Evolutionary conservation across 2,113 vertebrate species (phyloP), one percentile per base, ranked within the genome.

Genomic region (Lathamus discolor): DNA sequence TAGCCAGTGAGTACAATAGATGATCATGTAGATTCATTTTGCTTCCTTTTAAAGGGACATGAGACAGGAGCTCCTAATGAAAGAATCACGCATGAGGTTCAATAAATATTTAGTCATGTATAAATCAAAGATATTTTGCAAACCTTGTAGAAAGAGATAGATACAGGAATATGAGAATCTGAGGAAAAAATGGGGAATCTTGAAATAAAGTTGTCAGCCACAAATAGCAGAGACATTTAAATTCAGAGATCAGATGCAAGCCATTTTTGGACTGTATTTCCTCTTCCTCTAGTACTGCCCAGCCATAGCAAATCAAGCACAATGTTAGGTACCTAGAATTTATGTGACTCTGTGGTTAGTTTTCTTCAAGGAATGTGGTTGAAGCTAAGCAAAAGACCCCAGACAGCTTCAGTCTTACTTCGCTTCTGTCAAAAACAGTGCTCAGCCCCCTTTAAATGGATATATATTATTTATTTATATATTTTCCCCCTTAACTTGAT

Each of bases 131-230:
- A 23, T 2, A 61, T 72, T 64, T 83, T 66, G 4, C 9, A 77
- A 77, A 67, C 1, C 4, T 59, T 63, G 31, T n/a, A 70, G 46
- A 76, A 95, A 63, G 22, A 54, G 17, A 22, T 7, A 88, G 18
- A 28, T 17, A 64, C 1, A n/a, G 10, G 29, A 79, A 14, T 57
- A 70, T 31, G 13, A 67, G 10, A 55, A 28, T 57, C 6, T 44
- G 6, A 18, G 27, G 11, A 0, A 14, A 63, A 87, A 86, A n/a
- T 28, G 1, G 1, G 1, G 4, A 70, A 11, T 73, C 16, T 75
- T 57, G 39, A 67, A 23, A 24, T 76, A 39, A 73, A 76, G 2
- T 37, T 44, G 7, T 25, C 35, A 62, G 12, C 10, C 18, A 67
- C 4, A 62, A 69, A n/a, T 23, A 27, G 24, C 14, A 18, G 29